Evolutionary conservation across 1,140 invertebrate genomes (phyloP), one percentile per base, ranked within the genome.

Genomic region (Argopecten irradians): DNA sequence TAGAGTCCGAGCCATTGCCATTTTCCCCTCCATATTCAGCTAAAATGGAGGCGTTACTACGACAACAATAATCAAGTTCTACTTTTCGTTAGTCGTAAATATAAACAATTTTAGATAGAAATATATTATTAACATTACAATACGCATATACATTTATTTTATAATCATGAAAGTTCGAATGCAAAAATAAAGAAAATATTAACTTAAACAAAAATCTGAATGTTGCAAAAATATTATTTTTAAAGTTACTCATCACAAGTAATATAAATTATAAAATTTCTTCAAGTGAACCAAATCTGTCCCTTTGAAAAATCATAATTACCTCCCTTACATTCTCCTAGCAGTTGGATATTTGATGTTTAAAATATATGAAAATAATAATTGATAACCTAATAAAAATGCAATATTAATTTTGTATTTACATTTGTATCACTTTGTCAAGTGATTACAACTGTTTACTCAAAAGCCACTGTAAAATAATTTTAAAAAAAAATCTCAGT

Each of bases 11-110:
- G n/a, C 55, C 55, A 71, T 71, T 71, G 55, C 55, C 55, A 71
- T 71, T 71, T 71, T 71, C 55, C 55, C 55, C 55, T 71, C 55
- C 55, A 71, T 71, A 71, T 71, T 71, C 8, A 11, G 28, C 55
- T 71, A 71, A 71, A 71, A 71, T 71, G 55, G 55, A 71, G 55
- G 55, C 55, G 55, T 71, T 71, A 71, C 55, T 71, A 71, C 55
- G 55, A 71, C 55, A 71, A 71, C 55, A 71, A 71, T 71, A 71
- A 71, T 71, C 55, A 71, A 71, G 55, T 71, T 71, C 55, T 71
- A 28, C 8, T 28, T 71, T 71, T n/a, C 55, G 55, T 71, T 28
- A 71, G 55, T 71, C 55, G 55, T 71, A 71, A 71, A 28, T n/a
- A 22, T 28, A 28, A 71, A 71, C 11, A 71, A 71, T 5, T 28